These are phyloP conservation scores for Bubo bubo DNA, from an alignment of 2,113 vertebrate genomes.

Conservation along the genomic window DNA sequence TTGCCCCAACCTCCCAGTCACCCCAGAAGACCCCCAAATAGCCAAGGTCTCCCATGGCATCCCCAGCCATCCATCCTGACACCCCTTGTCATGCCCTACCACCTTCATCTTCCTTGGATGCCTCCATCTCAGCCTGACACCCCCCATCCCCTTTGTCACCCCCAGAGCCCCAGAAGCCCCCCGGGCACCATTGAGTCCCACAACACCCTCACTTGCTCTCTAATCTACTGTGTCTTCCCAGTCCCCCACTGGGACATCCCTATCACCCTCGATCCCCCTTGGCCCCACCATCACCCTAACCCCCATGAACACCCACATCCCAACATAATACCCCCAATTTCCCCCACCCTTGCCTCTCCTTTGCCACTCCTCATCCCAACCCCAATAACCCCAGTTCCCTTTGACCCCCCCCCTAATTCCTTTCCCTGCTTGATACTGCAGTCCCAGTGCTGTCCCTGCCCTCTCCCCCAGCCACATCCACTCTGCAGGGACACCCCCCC, in stretches of 20 bases:
- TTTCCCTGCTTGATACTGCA: neutral
- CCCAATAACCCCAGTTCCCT: neutral
- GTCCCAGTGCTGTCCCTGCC: neutral
- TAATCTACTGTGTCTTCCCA: neutral
- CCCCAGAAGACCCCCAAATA: neutral
- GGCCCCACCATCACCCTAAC: neutral
- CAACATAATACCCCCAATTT: neutral
- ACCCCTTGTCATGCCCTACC: neutral
- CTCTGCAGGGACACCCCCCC: neutral
- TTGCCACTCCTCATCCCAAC: neutral
- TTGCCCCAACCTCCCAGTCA: neutral
- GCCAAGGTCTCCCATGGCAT: neutral
- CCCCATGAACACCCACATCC: neutral
- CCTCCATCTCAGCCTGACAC: neutral
- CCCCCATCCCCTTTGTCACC: neutral
- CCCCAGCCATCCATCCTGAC: neutral
- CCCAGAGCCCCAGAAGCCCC: neutral
- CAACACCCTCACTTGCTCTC: neutral
- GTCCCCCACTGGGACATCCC: neutral
- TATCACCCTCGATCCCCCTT: neutral
- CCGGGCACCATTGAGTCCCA: accelerated
- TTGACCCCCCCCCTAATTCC: neutral
- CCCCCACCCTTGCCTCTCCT: neutral
- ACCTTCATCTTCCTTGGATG: neutral
- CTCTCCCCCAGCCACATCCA: neutral